Evolutionary conservation across 2,797 vertebrate species (phyloP).

Genomic region (Natrix natrix): DNA sequence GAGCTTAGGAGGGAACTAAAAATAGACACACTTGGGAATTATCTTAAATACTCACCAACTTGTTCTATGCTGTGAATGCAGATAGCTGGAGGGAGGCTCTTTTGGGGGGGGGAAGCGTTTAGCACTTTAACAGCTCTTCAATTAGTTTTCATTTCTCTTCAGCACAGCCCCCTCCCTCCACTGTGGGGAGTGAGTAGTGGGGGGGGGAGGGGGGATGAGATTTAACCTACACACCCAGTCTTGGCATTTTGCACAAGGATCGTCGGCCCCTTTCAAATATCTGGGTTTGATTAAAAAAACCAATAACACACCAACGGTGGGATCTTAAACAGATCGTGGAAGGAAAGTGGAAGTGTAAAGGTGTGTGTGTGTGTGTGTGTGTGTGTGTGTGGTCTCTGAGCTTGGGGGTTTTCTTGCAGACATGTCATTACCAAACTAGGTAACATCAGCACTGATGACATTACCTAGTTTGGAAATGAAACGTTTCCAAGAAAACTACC

Average conservation of each 20-base stretch:
- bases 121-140: conserved; percentile 74
- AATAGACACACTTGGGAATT: conserved; percentile 88
- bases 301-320: conserved; percentile 18
- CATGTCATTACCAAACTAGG: too few relatives aligned
- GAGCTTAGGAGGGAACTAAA: conserved; percentile 93
- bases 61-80: conserved; percentile 76
- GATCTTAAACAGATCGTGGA: conserved; percentile 54
- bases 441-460: too few relatives aligned
- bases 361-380: too few relatives aligned
- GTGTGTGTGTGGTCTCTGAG: too few relatives aligned
- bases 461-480: too few relatives aligned
- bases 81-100: conserved; percentile 81
- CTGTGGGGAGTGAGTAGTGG: conserved; percentile 12
- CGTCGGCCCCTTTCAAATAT: conserved; percentile 18
- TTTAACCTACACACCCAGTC: too few relatives aligned
- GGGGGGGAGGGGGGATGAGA: too few relatives aligned
- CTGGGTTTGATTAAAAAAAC: conserved; percentile 29
- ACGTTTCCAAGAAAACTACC: too few relatives aligned
- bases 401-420: too few relatives aligned
- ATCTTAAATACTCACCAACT: conserved; percentile 83
- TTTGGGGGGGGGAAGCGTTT: conserved; percentile 78
- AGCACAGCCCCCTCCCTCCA: conserved; percentile 66
- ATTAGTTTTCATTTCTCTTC: conserved; percentile 75
- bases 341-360: conserved; percentile 57
- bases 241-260: too few relatives aligned